Conservation (phyloP, 2,113 vertebrate species). For the Passer domesticus region DNA sequence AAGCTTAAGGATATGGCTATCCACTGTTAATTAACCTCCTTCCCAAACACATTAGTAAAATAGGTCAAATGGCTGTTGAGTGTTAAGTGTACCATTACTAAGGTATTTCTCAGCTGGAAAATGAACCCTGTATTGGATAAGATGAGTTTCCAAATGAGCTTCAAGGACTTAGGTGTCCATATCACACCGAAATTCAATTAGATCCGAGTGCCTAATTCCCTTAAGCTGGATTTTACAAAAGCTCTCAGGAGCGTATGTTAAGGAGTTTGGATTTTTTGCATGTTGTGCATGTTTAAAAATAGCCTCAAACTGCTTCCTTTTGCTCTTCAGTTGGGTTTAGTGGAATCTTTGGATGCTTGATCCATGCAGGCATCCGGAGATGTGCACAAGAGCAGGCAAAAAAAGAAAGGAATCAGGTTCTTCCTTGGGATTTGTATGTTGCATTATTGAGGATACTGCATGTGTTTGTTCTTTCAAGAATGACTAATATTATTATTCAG, state of each 20-base stretch:
- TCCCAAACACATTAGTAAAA: constrained; percentile 82
- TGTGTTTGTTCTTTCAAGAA: constrained; percentile 7
- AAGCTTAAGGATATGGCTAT: constrained; percentile 79
- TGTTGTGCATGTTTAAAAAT: background rate
- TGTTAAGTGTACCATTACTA: constrained; percentile 75
- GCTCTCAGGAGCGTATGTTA: background rate
- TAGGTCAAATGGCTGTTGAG: constrained; percentile 77
- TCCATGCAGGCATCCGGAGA: background rate
- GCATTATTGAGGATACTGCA: background rate
- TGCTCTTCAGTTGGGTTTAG: background rate
- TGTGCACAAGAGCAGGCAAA: background rate
- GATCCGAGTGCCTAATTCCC: background rate
- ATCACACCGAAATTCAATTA: background rate
- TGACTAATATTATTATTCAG: constrained; percentile 30
- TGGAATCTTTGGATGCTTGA: background rate
- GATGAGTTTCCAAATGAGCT: constrained; percentile 35
- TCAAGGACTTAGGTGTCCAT: background rate
- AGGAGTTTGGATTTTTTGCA: constrained; percentile 7
- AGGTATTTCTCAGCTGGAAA: constrained; percentile 68
- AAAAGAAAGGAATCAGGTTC: background rate
- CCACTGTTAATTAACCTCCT: constrained; percentile 84
- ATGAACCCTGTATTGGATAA: constrained; percentile 35
- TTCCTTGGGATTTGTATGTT: background rate
- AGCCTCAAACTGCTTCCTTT: background rate
- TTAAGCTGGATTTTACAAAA: constrained; percentile 45